A percentile compares a stretch with the other conserved stretches of the same genome.
phyloP scores from a whole-genome alignment of 1,140 invertebrate species.

The Aphelinus atriplicis region DNA sequence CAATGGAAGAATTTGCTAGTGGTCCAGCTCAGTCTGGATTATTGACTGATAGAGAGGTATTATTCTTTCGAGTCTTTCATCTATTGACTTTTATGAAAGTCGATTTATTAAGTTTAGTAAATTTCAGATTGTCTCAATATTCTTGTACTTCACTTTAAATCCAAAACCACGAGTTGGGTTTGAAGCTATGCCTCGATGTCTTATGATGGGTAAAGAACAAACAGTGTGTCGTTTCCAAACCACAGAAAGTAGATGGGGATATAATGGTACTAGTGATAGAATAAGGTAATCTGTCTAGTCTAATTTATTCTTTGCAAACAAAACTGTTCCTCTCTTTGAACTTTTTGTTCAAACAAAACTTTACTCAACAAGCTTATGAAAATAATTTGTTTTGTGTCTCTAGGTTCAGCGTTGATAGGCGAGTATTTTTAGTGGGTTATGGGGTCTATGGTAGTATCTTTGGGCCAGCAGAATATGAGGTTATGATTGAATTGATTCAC shows the following conservation, averaged over 20 bases:
- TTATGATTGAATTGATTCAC: constrained; percentile 82
- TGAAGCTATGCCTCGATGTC: constrained; percentile 80
- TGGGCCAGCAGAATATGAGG: constrained; percentile 83
- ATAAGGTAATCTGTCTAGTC: constrained; percentile 70
- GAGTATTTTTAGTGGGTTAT: constrained; percentile 88
- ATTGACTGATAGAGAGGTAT: constrained; percentile 77
- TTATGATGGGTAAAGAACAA: constrained; percentile 85
- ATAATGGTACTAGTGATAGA: constrained; percentile 86
- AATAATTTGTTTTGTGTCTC: constrained; percentile 39
- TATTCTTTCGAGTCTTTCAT: neutral
- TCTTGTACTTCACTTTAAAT: constrained; percentile 85
- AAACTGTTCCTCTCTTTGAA: neutral
- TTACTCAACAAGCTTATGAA: too few relatives aligned
- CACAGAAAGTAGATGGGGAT: constrained; percentile 87
- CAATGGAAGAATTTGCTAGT: constrained; percentile 86
- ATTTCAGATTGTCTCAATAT: constrained; percentile 74
- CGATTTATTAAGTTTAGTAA: neutral
- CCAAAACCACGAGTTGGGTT: constrained; percentile 79
- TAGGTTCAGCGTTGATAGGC: constrained; percentile 84
- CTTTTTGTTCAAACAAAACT: constrained; percentile 10
- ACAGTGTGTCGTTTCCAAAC: constrained; percentile 84
- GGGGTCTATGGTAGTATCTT: constrained; percentile 89
- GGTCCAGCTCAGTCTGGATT: constrained; percentile 82
- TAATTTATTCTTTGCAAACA: too few relatives aligned
- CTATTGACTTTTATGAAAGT: neutral